phyloP scores from a whole-genome alignment of 2,797 vertebrate species.

The Crenuchus spilurus region DNA sequence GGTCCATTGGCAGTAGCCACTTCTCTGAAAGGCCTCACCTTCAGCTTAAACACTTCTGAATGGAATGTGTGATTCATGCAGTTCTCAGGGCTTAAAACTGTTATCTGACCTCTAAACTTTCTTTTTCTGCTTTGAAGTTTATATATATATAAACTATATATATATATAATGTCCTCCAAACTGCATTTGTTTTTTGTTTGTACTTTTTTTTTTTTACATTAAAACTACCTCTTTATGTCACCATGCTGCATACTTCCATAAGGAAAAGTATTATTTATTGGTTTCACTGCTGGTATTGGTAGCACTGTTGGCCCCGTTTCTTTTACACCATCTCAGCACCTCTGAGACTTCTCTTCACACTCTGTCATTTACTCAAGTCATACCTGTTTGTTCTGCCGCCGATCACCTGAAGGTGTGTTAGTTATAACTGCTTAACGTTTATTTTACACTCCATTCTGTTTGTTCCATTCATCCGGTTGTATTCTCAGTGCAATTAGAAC shows the following conservation, averaged over 20 bases:
- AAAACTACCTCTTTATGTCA: constrained; percentile 96
- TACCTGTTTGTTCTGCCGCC: background rate
- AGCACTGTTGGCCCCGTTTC: constrained; percentile 67
- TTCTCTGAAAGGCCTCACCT: constrained; percentile 7
- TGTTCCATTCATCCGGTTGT: constrained; percentile 13
- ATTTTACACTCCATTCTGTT: constrained; percentile 24
- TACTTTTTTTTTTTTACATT: constrained; percentile 80
- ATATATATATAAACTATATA: constrained; percentile 20
- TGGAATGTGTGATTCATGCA: background rate
- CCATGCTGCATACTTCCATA: constrained; percentile 80
- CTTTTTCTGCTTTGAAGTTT: constrained; percentile 14
- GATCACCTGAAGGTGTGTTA: background rate
- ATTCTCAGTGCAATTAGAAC: constrained; percentile 48
- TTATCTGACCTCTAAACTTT: constrained; percentile 1
- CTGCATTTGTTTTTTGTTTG: constrained; percentile 76
- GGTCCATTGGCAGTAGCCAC: background rate
- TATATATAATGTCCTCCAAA: constrained; percentile 50
- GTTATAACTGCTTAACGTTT: background rate
- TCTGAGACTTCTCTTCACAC: too few relatives aligned
- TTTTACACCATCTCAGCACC: too few relatives aligned
- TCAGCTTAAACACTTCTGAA: constrained; percentile 8
- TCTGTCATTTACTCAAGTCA: too few relatives aligned
- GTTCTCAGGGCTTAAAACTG: background rate
- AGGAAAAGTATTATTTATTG: constrained; percentile 82
- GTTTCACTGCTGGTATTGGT: too few relatives aligned